phyloP scores from a whole-genome alignment of 1,140 invertebrate genomes.

The Drosophila lacteicornis region DNA sequence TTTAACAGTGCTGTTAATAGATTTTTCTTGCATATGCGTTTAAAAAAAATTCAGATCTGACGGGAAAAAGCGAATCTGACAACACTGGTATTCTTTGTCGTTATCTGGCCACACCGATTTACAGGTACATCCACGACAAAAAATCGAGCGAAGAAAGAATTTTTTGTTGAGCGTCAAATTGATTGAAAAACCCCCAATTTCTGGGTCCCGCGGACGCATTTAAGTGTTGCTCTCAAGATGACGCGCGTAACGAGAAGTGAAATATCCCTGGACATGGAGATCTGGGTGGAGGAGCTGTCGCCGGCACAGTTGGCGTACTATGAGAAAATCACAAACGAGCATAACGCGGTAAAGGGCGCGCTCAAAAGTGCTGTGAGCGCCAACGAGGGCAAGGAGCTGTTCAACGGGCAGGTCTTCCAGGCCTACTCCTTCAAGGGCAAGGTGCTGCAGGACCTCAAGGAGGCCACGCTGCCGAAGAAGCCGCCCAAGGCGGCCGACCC shows the following conservation, averaged over 20 bases:
- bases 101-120: constrained; percentile 15
- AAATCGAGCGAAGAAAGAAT: constrained; percentile 24
- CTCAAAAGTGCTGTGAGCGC: constrained; percentile 86
- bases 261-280: constrained; percentile 87
- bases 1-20: too few relatives aligned
- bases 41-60: too few relatives aligned
- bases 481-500: constrained; percentile 75
- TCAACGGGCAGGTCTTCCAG: constrained; percentile 87
- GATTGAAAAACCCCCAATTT: constrained; percentile 9
- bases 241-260: constrained; percentile 81
- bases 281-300: constrained; percentile 88
- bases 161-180: constrained; percentile 1
- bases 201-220: constrained; percentile 42
- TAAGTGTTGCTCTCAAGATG: constrained; percentile 40
- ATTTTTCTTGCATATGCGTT: too few relatives aligned
- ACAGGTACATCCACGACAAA: constrained; percentile 62
- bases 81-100: too few relatives aligned
- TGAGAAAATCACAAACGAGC: constrained; percentile 87
- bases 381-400: constrained; percentile 87
- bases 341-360: constrained; percentile 87
- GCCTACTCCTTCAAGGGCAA: constrained; percentile 85
- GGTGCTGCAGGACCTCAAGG: constrained; percentile 78
- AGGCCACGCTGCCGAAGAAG: constrained; percentile 86
- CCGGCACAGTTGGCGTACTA: constrained; percentile 87
- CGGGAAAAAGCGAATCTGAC: too few relatives aligned